phyloP scores from a whole-genome alignment of 2,113 vertebrate genomes.

The Melanerpes formicivorus region DNA sequence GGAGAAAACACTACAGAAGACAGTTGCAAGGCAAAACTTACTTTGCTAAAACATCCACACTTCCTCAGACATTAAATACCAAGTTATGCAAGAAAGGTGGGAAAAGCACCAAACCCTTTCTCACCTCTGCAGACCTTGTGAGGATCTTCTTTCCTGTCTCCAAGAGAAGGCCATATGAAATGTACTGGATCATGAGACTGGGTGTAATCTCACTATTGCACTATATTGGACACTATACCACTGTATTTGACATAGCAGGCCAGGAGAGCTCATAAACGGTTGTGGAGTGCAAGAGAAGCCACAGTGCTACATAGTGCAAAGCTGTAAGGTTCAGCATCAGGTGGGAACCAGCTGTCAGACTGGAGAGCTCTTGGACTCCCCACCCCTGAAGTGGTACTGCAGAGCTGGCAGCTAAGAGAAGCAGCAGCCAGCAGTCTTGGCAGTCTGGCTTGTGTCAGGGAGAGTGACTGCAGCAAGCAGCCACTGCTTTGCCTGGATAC shows the following conservation, averaged over 20 bases:
- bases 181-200: not conserved
- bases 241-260: fast-evolving
- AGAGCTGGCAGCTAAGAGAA: not conserved
- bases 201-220: not conserved
- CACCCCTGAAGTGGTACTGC: fast-evolving
- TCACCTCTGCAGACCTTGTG: not conserved
- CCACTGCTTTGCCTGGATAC: not conserved
- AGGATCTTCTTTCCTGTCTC: not conserved
- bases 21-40: not conserved
- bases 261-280: fast-evolving
- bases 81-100: not conserved
- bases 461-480: not conserved
- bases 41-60: not conserved
- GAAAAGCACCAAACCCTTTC: not conserved
- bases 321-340: not conserved
- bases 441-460: not conserved
- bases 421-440: fast-evolving
- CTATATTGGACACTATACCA: no score
- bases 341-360: fast-evolving
- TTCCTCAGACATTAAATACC: not conserved
- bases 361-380: fast-evolving
- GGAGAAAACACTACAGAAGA: not conserved
- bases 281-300: not conserved
- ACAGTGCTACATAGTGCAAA: fast-evolving
- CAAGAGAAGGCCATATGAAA: not conserved